These are phyloP conservation scores for Danio aesculapii DNA, from an alignment of 2,797 vertebrate genomes.

Conservation along the genomic window DNA sequence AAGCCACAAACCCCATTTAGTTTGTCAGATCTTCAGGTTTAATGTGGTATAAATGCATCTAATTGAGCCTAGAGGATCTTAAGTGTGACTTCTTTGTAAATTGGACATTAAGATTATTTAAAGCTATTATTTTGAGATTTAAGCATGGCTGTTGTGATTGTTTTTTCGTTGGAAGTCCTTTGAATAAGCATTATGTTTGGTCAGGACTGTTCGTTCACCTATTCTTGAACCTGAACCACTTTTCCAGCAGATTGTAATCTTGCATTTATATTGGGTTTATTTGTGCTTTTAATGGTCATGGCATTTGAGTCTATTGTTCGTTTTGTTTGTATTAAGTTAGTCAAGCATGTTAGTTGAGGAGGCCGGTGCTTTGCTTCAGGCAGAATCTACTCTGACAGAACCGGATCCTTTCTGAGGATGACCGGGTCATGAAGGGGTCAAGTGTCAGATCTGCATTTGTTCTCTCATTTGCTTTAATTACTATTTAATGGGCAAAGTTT, in stretches of 20 bases:
- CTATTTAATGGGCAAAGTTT: background rate
- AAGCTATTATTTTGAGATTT: background rate
- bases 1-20: no score
- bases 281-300: background rate
- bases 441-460: background rate
- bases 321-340: conserved; percentile 19
- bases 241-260: background rate
- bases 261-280: background rate
- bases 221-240: background rate
- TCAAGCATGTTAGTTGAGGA: conserved; percentile 26
- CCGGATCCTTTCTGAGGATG: background rate
- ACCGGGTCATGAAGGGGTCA: background rate
- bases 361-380: background rate
- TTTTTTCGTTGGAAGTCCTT: background rate
- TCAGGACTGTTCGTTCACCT: background rate
- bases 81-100: background rate
- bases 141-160: background rate
- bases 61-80: background rate
- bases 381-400: conserved; percentile 15
- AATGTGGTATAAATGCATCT: no score
- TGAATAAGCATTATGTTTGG: background rate
- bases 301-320: conserved; percentile 10
- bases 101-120: background rate
- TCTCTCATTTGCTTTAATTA: background rate
- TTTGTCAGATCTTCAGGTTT: no score